A percentile compares a stretch with the other conserved stretches of the same genome.
phyloP scores from a whole-genome alignment of 2,113 vertebrate species.

The Oreocharis arfaki region DNA sequence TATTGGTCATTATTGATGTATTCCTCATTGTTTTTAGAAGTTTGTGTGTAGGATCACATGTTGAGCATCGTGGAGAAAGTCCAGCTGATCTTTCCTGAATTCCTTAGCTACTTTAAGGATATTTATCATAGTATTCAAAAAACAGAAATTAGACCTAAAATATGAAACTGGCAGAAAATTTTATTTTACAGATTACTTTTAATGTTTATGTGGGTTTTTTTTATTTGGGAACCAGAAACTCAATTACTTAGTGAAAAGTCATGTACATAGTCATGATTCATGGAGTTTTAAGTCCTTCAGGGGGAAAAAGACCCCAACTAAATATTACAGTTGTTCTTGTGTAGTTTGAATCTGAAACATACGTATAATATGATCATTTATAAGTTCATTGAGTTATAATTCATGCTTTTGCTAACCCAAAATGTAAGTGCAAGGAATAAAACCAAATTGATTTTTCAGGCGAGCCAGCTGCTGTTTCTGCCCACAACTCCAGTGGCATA shows the following conservation, averaged over 20 bases:
- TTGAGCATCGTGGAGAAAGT: neutral
- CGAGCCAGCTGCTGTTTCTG: neutral
- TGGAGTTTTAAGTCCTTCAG: neutral
- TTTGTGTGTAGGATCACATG: neutral
- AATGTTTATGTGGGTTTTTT: neutral
- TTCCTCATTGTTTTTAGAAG: neutral
- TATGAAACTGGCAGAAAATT: neutral
- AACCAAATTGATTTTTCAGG: neutral
- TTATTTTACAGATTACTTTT: neutral
- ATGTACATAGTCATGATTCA: neutral
- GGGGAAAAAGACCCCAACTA: neutral
- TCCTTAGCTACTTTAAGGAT: neutral
- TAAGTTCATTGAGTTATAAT: neutral
- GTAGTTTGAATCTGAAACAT: neutral
- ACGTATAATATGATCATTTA: neutral
- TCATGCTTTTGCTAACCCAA: neutral
- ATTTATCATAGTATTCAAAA: neutral
- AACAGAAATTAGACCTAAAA: neutral
- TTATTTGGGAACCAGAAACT: neutral
- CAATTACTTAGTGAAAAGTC: neutral
- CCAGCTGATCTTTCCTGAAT: neutral
- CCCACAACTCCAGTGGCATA: accelerated
- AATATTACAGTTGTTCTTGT: neutral
- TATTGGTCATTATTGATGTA: neutral
- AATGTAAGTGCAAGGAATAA: neutral